Conservation (phyloP, 2,113 vertebrate genomes). For the Micromys minutus region DNA sequence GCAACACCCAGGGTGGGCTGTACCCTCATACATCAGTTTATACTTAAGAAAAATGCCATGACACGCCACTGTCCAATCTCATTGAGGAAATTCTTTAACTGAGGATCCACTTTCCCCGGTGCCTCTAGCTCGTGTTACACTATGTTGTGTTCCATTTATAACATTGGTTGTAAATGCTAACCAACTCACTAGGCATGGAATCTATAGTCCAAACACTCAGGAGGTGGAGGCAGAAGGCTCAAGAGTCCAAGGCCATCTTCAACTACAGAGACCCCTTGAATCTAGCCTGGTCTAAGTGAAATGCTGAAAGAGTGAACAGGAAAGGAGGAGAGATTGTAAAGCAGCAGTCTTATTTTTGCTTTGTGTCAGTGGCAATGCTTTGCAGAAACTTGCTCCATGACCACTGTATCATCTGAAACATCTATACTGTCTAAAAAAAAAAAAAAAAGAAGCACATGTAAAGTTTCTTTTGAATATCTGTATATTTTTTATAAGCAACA, state of each 20-base stretch:
- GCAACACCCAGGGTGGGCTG: no score
- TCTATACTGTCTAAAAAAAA: slow-evolving; percentile 63
- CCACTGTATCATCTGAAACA: slow-evolving; percentile 70
- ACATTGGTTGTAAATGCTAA: background rate
- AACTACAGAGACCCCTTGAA: background rate
- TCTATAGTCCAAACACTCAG: background rate
- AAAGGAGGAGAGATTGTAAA: no score
- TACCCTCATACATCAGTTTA: background rate
- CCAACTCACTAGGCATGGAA: background rate
- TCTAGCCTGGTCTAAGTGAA: background rate
- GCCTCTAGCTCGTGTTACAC: background rate
- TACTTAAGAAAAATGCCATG: background rate
- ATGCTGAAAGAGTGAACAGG: no score
- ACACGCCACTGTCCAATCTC: background rate
- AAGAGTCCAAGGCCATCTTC: background rate
- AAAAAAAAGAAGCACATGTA: background rate
- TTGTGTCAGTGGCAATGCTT: slow-evolving; percentile 72
- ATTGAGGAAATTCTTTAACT: background rate
- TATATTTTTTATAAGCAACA: slow-evolving; percentile 63
- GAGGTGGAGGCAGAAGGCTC: background rate
- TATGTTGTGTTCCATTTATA: no score
- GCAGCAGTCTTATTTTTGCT: slow-evolving; percentile 50
- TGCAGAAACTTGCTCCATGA: slow-evolving; percentile 74
- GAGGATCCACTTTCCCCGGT: background rate
- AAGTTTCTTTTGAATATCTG: slow-evolving; percentile 27